A percentile compares a stretch with the other conserved stretches of the same genome.
Evolutionary conservation across 2,888 invertebrate genomes (phyloP).

Genomic region (Plagodis pulveraria): DNA sequence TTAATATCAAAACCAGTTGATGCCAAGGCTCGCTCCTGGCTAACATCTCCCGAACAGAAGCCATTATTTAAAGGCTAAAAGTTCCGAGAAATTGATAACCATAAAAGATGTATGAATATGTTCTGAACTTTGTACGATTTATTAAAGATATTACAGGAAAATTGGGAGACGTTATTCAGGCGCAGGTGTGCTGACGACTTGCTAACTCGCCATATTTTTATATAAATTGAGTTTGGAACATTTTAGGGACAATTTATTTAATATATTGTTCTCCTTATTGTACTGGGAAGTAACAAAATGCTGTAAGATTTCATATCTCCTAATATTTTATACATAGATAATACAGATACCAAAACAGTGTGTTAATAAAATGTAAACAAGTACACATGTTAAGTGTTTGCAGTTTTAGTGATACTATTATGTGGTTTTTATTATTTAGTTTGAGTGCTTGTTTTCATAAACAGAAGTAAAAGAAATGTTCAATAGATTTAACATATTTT

Average conservation of each 20-base stretch:
- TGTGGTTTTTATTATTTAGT: no score
- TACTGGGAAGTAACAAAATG: background rate
- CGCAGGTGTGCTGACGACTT: slow-evolving; percentile 82
- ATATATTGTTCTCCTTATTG: slow-evolving; percentile 27
- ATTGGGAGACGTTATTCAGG: slow-evolving; percentile 78
- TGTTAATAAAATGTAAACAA: no score
- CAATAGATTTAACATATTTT: no score
- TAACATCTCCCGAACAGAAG: background rate
- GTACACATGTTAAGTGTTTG: no score
- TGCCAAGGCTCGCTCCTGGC: background rate
- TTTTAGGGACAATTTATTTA: slow-evolving; percentile 39
- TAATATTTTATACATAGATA: background rate
- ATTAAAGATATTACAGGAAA: slow-evolving; percentile 76
- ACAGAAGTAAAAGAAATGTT: no score
- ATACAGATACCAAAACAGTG: background rate
- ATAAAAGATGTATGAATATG: slow-evolving; percentile 67
- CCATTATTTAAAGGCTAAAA: slow-evolving; percentile 20
- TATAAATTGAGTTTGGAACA: slow-evolving; percentile 70
- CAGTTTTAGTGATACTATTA: no score
- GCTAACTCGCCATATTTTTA: slow-evolving; percentile 81
- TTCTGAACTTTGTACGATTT: slow-evolving; percentile 73
- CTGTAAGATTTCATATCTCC: background rate
- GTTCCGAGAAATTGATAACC: slow-evolving; percentile 48
- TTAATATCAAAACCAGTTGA: no score
- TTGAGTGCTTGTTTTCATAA: no score